Base-by-base conservation (phyloP, 1,140 invertebrate species). In the Tetramorium alpestre region DNA sequence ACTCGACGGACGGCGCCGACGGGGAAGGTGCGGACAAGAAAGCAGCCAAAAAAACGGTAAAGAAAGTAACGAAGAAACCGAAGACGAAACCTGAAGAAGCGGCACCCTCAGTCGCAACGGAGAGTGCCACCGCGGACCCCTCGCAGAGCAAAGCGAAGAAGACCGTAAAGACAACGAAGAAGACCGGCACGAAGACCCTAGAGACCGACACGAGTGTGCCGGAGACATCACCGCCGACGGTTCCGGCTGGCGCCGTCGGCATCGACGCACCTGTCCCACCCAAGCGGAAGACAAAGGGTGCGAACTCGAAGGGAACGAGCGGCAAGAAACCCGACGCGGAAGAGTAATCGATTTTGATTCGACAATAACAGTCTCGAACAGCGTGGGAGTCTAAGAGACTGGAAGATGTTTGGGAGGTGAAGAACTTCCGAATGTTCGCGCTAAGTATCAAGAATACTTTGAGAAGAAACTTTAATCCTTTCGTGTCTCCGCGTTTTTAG, bases 221-320 rank as follows among this genome's bases (percentile, higher is more conserved):
- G 64, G 92, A 94, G 64, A 95, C 92, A n/a, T 92, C 94, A 51
- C 92, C 92, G 44, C 87, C 92, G 3, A 62, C 77, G 2, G 22
- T 49, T 2, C 7, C 41, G 6, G n/a, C 38, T 7, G 10, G 16
- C 10, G 33, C 49, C 0, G 22, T 6, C 16, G 25, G 87, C 51
- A 88, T 93, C 1, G 93, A 95, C 41, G 86, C 89, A 18, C 95
- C 95, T 33, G 90, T 95, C 67, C 95, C 96, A 6, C 95, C 95
- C 0, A 96, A 96, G 64, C 89, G 95, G 87, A 96, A 95, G 92
- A 51, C 73, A 10, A 95, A 95, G 89, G 62, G 84, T 10, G 70
- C 91, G 8, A 94, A 89, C 51, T 4, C 85, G 56, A 58, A 69
- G 33, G 89, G 89, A 87, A 90, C 91, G 13, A 92, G 54, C 10